These are phyloP conservation scores for Cuculus canorus DNA, from an alignment of 2,797 vertebrate genomes.

Conservation along the genomic window DNA sequence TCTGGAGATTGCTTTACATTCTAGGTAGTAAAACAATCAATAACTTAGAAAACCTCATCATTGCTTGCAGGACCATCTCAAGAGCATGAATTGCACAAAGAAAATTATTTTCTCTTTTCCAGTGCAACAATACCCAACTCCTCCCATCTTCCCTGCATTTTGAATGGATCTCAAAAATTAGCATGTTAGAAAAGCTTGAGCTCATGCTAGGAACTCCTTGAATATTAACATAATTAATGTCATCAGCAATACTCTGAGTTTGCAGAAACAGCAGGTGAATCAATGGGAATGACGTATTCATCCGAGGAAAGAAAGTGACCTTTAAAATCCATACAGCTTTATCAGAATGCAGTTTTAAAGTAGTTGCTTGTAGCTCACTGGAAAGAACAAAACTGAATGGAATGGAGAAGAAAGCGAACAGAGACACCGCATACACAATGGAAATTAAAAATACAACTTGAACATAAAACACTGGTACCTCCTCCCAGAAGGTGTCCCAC, in stretches of 20 bases:
- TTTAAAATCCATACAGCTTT: conserved; percentile 45
- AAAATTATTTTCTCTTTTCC: conserved; percentile 19
- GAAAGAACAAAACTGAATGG: conserved; percentile 4
- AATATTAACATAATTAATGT: conserved; percentile 63
- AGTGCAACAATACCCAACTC: not conserved
- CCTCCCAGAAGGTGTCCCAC: not conserved
- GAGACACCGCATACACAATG: not conserved
- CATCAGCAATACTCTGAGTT: conserved; percentile 48
- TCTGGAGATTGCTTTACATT: conserved; percentile 27
- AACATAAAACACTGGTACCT: not conserved
- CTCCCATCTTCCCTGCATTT: not conserved
- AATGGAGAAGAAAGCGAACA: not conserved
- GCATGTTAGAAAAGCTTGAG: conserved; percentile 26
- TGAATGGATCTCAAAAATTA: conserved; percentile 33
- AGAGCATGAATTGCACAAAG: not conserved
- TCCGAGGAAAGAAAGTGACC: conserved; percentile 9
- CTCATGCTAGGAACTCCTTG: conserved; percentile 46
- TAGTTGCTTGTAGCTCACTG: not conserved
- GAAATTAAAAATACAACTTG: not conserved
- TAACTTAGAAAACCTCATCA: conserved; percentile 24
- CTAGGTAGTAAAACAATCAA: conserved; percentile 25
- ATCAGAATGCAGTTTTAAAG: not conserved
- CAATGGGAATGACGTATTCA: conserved; percentile 20
- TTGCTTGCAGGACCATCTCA: not conserved
- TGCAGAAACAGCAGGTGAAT: conserved; percentile 49